Conservation (phyloP, 1,140 invertebrate genomes). For the Macrotrachela quadricornifera region DNA sequence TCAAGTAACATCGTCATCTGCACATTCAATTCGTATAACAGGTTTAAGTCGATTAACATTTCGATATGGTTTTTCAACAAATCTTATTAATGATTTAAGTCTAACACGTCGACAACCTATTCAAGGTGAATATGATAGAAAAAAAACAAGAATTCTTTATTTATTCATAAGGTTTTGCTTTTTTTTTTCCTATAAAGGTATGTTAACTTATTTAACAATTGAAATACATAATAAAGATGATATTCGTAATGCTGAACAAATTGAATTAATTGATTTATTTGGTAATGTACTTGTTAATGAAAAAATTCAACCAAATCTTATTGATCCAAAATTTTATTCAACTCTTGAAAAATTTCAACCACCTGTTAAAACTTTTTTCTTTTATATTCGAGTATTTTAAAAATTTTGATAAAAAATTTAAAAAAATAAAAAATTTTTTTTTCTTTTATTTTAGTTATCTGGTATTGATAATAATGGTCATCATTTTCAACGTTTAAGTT, state of each 20-base stretch:
- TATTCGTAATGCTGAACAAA: constrained; percentile 22
- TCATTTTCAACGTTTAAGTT: constrained; percentile 18
- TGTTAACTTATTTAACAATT: constrained; percentile 32
- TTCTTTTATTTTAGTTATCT: constrained; percentile 14
- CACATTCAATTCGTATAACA: constrained; percentile 43
- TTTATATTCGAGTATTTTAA: background rate
- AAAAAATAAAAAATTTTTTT: background rate
- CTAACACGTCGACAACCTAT: constrained; percentile 39
- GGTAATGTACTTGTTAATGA: constrained; percentile 29
- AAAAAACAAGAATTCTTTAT: background rate
- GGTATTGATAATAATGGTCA: constrained; percentile 21
- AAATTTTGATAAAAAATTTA: too few relatives aligned
- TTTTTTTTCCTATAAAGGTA: constrained; percentile 18
- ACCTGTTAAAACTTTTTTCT: constrained; percentile 8
- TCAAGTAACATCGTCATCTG: constrained; percentile 37
- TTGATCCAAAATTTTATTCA: background rate
- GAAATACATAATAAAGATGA: constrained; percentile 29
- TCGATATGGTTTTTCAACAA: constrained; percentile 43
- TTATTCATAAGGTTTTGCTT: background rate
- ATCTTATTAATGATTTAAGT: constrained; percentile 31
- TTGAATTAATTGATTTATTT: constrained; percentile 34
- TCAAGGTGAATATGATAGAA: constrained; percentile 32
- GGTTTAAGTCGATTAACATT: constrained; percentile 45
- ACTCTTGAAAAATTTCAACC: constrained; percentile 14
- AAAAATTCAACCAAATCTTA: constrained; percentile 8